Base-by-base conservation (phyloP, 1,140 invertebrate species). In the Ditylenchus dipsaci region DNA sequence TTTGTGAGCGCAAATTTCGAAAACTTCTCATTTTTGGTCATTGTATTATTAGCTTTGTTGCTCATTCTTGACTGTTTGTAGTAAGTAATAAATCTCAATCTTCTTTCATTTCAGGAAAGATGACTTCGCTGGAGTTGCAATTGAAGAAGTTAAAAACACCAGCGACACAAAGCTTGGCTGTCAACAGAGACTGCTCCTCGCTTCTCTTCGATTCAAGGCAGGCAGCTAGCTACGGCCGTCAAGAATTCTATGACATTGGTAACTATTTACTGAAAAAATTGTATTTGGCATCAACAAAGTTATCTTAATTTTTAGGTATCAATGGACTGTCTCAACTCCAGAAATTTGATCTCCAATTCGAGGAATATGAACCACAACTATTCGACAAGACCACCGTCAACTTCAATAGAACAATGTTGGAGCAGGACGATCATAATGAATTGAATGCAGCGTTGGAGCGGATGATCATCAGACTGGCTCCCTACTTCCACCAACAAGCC, bases 401-500 rank as follows among this genome's bases (percentile, higher is more conserved):
- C 13, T 73, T 76, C 19, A 67, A 76, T 26, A 38, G 74, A 45
- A 45, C 74, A 19, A 73, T 69, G 30, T n/a, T 76, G 3, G 30
- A 56, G 0, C 65, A 72, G 56, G 74, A 76, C 1, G 69, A 72
- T 30, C 63, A 64, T 58, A 59, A 67, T 21, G 63, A 71, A 33
- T 49, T 74, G 23, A 60, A 78, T 43, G 47, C 30, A 30, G 45
- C 38, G 21, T 47, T 76, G 26, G 67, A 77, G 30, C 42, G 56
- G 43, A 60, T 76, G 57, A 45, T 76, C 13, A n/a, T 73, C 11
- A 27, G 49, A 11, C 56, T 76, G 26, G 68, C 64, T 19, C 74
- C 74, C 5, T 76, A 76, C 64, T 76, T 76, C 42, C 75, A 76
- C 30, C 74, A 76, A 43, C 68, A 77, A 60, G 67, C 64, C 5